A percentile compares a stretch with the other conserved stretches of the same genome.
phyloP scores from a whole-genome alignment of 2,113 vertebrate species.

The Stegostoma tigrinum region DNA sequence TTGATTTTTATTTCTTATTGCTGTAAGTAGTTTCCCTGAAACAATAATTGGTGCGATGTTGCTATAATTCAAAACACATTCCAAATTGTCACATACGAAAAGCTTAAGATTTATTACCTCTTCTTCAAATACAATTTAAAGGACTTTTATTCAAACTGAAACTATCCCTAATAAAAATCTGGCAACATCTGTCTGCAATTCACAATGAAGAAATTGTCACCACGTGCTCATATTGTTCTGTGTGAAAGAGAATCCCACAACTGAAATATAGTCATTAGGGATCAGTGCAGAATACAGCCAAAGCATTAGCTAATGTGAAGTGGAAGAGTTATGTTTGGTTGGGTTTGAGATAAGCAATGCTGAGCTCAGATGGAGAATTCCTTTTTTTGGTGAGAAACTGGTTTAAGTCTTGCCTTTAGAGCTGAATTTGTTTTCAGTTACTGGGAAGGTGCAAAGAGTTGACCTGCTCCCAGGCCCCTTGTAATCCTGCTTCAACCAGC shows the following conservation, averaged over 20 bases:
- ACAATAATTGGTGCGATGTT: not conserved
- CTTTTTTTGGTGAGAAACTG: not conserved
- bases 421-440: not conserved
- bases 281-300: not conserved
- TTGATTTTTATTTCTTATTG: not conserved
- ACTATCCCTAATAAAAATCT: not conserved
- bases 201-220: not conserved
- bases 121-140: not conserved
- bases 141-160: not conserved
- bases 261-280: constrained; percentile 3
- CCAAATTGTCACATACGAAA: not conserved
- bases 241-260: not conserved
- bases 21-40: not conserved
- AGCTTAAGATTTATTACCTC: not conserved
- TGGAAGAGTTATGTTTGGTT: not conserved
- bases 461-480: constrained; percentile 11
- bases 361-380: not conserved
- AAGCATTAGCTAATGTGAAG: not conserved
- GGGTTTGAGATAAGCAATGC: not conserved
- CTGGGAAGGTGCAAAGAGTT: not conserved
- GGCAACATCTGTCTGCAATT: not conserved
- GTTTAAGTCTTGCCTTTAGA: not conserved
- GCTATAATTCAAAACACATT: not conserved
- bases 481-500: not conserved
- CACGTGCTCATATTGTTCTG: not conserved